These are phyloP conservation scores for Nezara viridula DNA, from an alignment of 2,888 invertebrate genomes.

Conservation along the genomic window DNA sequence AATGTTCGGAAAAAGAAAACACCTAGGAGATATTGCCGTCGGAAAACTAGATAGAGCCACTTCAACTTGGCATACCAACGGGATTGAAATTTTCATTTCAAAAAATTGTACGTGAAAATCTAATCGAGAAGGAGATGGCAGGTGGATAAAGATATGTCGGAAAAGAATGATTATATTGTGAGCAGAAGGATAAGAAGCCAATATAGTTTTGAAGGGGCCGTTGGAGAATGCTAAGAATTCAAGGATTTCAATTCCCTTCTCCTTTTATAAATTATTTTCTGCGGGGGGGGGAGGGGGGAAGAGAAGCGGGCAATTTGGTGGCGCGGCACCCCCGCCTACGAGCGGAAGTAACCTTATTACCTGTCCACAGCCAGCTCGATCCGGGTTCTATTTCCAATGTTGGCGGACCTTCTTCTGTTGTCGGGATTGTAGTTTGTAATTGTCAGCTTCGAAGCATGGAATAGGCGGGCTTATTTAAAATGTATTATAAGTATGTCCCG, in stretches of 20 bases:
- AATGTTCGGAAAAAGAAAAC: no score
- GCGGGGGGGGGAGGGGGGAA: neutral
- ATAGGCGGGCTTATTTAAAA: neutral
- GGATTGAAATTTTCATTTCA: no score
- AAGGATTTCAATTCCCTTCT: slow-evolving; percentile 6
- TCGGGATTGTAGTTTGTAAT: neutral
- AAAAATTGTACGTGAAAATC: no score
- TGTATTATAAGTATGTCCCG: no score
- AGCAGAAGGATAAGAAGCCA: neutral
- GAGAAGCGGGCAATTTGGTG: neutral
- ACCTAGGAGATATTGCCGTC: no score
- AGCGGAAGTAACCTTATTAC: slow-evolving; percentile 28
- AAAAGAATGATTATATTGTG: neutral
- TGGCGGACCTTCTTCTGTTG: neutral
- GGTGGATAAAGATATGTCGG: neutral
- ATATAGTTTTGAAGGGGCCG: slow-evolving; percentile 29
- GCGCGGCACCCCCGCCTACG: neutral
- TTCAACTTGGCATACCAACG: no score
- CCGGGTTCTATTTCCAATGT: neutral
- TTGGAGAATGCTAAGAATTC: neutral
- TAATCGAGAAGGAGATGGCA: neutral
- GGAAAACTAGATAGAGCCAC: no score
- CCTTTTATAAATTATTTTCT: slow-evolving; percentile 34
- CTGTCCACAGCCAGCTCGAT: neutral
- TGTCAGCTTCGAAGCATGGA: neutral